Evolutionary conservation across 2,888 invertebrate species (phyloP), one percentile per base, ranked within the genome.

Genomic region (Diplolepis rosae): DNA sequence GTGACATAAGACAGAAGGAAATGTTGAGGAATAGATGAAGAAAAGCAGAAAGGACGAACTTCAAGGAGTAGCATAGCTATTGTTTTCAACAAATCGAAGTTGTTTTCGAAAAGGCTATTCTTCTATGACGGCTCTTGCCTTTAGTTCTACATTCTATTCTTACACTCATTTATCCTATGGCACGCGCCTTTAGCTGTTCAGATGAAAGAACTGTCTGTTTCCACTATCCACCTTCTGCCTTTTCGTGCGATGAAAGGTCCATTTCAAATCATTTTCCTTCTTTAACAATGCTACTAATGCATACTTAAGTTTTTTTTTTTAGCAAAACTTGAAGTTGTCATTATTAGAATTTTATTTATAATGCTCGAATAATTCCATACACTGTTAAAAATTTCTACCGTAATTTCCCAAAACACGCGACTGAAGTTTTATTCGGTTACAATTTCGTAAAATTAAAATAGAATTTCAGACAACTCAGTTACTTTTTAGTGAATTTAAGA

Each of bases 121-220:
- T 61, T 61, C 56, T 35, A 39, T 39, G 35, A 61, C 24, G 35
- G 22, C 56, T 61, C 54, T 54, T 61, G 35, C 35, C 22, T 32
- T 61, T 39, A 61, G 56, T 39, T 61, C 56, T 61, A 35, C n/a
- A 61, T 35, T 61, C 56, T 61, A 13, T 61, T 61, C 56, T 61
- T 35, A 39, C 56, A 35, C 35, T 61, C 35, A 61, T 22, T 61
- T 39, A 18, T 11, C 56, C 35, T 61, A 11, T 61, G 56, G 56
- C 56, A 61, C 56, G 56, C 35, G 35, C 39, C 56, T 61, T 61
- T 39, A 61, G 35, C 56, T 61, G 35, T 24, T 18, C n/a, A 13
- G 35, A 61, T 61, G 39, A 39, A 61, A 61, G 35, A 39, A 5
- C 56, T 61, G 56, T 61, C 56, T 61, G 22, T 24, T 61, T 61